Evolutionary conservation across 2,888 invertebrate genomes (phyloP).

Genomic region (Ptychoptera contaminata): DNA sequence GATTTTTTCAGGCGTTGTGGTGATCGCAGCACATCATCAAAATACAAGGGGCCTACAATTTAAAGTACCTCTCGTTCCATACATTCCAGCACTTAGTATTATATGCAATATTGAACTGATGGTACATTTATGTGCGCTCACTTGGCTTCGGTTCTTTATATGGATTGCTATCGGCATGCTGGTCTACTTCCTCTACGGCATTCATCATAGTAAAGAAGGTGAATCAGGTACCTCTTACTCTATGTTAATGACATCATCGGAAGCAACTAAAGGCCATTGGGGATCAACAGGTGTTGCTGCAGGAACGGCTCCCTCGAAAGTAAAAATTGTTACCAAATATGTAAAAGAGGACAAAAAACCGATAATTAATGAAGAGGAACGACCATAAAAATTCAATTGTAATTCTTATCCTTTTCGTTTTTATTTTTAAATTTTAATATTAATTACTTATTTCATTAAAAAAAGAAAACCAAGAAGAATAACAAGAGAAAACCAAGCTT

Average conservation of each 20-base stretch:
- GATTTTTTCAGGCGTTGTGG: slow-evolving; percentile 35
- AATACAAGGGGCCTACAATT: slow-evolving; percentile 54
- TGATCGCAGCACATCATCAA: slow-evolving; percentile 64
- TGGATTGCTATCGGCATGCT: slow-evolving; percentile 77
- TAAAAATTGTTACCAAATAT: slow-evolving; percentile 10
- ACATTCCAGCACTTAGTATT: slow-evolving; percentile 63
- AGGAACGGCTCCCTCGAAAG: slow-evolving; percentile 17
- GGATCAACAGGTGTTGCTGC: slow-evolving; percentile 33
- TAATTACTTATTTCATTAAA: no score
- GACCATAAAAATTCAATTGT: no score
- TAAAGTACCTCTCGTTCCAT: slow-evolving; percentile 66
- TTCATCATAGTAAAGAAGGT: slow-evolving; percentile 70
- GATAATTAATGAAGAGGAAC: slow-evolving; percentile 19
- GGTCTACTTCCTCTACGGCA: slow-evolving; percentile 71
- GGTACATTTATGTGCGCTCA: slow-evolving; percentile 63
- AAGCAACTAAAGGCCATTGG: slow-evolving; percentile 45
- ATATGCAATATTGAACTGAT: slow-evolving; percentile 68
- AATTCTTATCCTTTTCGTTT: no score
- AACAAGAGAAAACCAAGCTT: no score
- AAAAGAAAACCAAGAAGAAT: no score
- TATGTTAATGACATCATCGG: slow-evolving; percentile 46
- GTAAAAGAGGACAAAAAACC: slow-evolving; percentile 20
- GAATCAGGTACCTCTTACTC: slow-evolving; percentile 41
- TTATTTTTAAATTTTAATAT: no score
- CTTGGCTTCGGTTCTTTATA: slow-evolving; percentile 71